phyloP scores from a whole-genome alignment of 1,140 invertebrate species.

The Dendroctonus valens region DNA sequence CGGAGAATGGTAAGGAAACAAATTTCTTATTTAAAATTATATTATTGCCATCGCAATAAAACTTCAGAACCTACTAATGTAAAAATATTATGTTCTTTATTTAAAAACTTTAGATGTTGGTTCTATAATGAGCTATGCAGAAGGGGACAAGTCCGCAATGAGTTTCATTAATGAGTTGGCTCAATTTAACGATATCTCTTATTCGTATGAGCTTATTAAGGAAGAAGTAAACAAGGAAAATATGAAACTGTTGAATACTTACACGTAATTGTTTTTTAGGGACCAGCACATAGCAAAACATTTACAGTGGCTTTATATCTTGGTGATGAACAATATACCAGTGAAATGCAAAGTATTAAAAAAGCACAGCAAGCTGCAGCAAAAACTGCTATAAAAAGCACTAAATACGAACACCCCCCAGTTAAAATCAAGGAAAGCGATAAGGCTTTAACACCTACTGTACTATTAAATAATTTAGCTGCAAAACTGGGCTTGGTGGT shows the following conservation, averaged over 20 bases:
- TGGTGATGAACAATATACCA: slow-evolving; percentile 41
- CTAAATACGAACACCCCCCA: slow-evolving; percentile 38
- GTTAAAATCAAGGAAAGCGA: slow-evolving; percentile 34
- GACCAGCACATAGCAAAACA: slow-evolving; percentile 36
- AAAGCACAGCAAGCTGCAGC: slow-evolving; percentile 41
- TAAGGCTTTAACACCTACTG: slow-evolving; percentile 38
- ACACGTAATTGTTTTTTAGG: slow-evolving; percentile 31
- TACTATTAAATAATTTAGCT: slow-evolving; percentile 42
- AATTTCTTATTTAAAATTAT: too few relatives aligned
- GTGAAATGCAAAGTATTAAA: slow-evolving; percentile 39
- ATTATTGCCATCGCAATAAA: neutral
- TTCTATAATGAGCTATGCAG: slow-evolving; percentile 3
- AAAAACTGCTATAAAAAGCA: slow-evolving; percentile 35
- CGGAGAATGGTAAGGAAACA: too few relatives aligned
- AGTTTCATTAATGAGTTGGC: slow-evolving; percentile 38
- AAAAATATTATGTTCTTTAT: neutral
- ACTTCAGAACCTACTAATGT: neutral
- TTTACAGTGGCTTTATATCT: slow-evolving; percentile 40
- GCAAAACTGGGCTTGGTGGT: slow-evolving; percentile 40
- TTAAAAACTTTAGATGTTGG: slow-evolving; percentile 20
- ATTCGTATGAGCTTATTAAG: slow-evolving; percentile 35
- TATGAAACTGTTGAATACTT: slow-evolving; percentile 4
- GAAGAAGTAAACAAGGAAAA: slow-evolving; percentile 32
- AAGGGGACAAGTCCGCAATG: slow-evolving; percentile 26
- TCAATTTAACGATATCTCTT: slow-evolving; percentile 35